These are phyloP conservation scores for Gallinago jamesoni DNA, from an alignment of 2,113 vertebrate species.

Conservation along the genomic window DNA sequence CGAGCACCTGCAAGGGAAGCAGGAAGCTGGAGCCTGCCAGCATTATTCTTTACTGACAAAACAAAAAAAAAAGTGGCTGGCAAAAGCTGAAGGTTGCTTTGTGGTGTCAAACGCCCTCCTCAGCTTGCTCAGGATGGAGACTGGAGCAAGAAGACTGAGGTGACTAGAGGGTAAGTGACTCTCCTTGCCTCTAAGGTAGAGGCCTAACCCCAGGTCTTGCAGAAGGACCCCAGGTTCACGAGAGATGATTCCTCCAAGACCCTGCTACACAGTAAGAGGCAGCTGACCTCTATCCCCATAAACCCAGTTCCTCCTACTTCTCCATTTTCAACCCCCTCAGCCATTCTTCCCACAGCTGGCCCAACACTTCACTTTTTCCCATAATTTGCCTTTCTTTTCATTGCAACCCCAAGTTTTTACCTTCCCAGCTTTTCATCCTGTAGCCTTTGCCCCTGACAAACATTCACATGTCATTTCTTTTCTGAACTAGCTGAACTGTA, in stretches of 20 bases:
- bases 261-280: neutral
- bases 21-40: constrained; percentile 3
- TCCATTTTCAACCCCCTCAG: neutral
- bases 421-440: neutral
- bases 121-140: neutral
- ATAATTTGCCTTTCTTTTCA: neutral
- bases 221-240: neutral
- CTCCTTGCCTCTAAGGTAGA: neutral
- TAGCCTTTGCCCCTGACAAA: neutral
- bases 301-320: neutral
- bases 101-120: neutral
- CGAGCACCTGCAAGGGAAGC: constrained; percentile 7
- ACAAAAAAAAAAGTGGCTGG: neutral
- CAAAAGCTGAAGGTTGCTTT: neutral
- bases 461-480: neutral
- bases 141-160: neutral
- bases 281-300: neutral
- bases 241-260: neutral
- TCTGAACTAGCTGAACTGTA: neutral
- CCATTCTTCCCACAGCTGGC: neutral
- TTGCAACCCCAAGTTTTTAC: neutral
- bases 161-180: neutral
- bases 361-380: neutral
- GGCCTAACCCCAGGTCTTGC: neutral
- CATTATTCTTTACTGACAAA: neutral